Base-by-base conservation (phyloP, 2,888 invertebrate genomes). In the Siphlonurus alternatus region DNA sequence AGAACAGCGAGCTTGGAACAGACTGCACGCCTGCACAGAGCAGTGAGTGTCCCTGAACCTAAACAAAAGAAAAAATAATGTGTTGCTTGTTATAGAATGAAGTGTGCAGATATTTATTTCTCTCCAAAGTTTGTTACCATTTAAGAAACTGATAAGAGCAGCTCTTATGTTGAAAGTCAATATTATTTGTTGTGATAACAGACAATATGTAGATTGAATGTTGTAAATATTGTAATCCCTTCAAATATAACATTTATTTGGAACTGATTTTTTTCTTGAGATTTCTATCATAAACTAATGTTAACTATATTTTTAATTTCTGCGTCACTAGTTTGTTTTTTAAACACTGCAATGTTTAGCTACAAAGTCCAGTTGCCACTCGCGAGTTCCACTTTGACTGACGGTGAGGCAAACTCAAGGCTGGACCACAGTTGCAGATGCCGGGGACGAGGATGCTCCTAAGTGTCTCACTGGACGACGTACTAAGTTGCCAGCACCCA, bases 401-500 rank as follows among this genome's bases (percentile, higher is more conserved):
- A n/a, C n/a, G n/a, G n/a, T n/a, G n/a, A n/a, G n/a, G n/a, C n/a
- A n/a, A n/a, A n/a, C n/a, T n/a, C n/a, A n/a, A n/a, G n/a, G n/a
- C n/a, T n/a, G n/a, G n/a, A n/a, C n/a, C 20, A 56, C 18, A 24
- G 53, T 23, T 60, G 25, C 56, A 67, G 65, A 22, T 60, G 71
- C 71, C 60, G 65, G 67, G 63, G 59, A 64, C 19, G 38, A 65
- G 20, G 61, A 53, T 51, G 25, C 10, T 3, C 56, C 56, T 22
- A 56, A 56, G n/a, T 56, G n/a, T 22, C n/a, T 72, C 68, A 79
- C 80, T 25, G 79, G 81, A 53, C 81, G 89, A 0, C 79, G 90
- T 67, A 84, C 85, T 2, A 80, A 82, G 53, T 79, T 91, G 64
- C 89, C 90, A 0, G 79, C 82, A 54, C 81, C 87, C 0, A 80